phyloP scores from a whole-genome alignment of 2,797 vertebrate genomes.

The Ceryle rudis region DNA sequence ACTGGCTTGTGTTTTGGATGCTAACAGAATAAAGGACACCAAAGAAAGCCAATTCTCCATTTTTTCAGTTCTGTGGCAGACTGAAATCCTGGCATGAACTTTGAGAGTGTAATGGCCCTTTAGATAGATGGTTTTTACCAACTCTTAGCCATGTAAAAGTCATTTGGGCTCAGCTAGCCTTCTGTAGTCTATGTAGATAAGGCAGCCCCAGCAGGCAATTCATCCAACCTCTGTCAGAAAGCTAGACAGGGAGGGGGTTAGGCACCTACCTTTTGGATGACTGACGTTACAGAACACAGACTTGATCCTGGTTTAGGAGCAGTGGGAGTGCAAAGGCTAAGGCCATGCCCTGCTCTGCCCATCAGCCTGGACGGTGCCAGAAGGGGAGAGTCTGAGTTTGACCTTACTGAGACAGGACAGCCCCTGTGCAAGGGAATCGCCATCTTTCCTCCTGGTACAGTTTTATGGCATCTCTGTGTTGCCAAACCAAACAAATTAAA shows the following conservation, averaged over 20 bases:
- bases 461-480: background rate
- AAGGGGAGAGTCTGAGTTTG: background rate
- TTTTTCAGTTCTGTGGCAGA: background rate
- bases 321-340: background rate
- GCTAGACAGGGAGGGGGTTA: background rate
- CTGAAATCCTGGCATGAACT: background rate
- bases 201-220: background rate
- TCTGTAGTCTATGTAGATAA: background rate
- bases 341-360: background rate
- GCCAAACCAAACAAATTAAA: background rate
- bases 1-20: background rate
- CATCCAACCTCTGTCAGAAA: background rate
- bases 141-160: background rate
- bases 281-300: background rate
- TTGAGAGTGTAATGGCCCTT: background rate
- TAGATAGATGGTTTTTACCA: background rate
- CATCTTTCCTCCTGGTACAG: background rate
- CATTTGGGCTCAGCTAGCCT: background rate
- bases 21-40: background rate
- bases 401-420: background rate
- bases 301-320: background rate
- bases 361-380: background rate
- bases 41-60: background rate
- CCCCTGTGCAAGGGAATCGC: background rate
- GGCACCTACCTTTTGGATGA: background rate